Base-by-base conservation (phyloP, 2,888 invertebrate species). In the Heteromurus nitidus region DNA sequence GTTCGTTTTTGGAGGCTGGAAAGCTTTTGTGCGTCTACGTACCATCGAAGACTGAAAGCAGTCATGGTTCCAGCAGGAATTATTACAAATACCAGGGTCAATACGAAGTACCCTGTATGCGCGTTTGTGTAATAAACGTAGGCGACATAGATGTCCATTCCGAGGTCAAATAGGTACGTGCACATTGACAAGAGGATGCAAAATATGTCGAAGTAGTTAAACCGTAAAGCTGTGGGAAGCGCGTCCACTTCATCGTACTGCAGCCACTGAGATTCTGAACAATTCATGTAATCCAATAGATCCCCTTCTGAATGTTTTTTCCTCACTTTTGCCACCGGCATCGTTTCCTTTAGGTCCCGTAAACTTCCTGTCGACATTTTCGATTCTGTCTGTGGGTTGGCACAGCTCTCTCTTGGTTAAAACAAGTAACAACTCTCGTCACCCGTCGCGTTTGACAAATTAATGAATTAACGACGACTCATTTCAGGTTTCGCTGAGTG, bases 51-150 rank as follows among this genome's bases (percentile, higher is more conserved):
- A 81, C 85, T 85, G 80, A 87, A 87, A 53, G 87, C 87, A 60
- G 86, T 86, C 87, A 87, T 87, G 24, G 86, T 87, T 60, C 85
- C 86, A 67, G 86, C 85, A 53, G 87, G 86, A 75, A 87, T 85
- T 58, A 87, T 86, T 36, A 87, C 84, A 77, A 87, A 86, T 26
- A 87, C 82, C 47, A 87, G 77, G n/a, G 87, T 86, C 53, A 87
- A 80, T 44, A 86, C 84, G 42, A 87, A 87, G 55, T 85, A 86
- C 24, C 68, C 55, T 79, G 85, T 85, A 47, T 82, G 73, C 30
- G 79, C 47, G 28, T 80, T 73, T 36, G 68, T 74, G 58, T 87
- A 87, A 70, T 86, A 87, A 16, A 86, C 72, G 55, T 86, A 87
- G 16, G 86, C 84, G 11, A 86, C 80, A 69, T 86, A 87, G 13